A percentile compares a stretch with the other conserved stretches of the same genome.
phyloP scores from a whole-genome alignment of 1,140 invertebrate species.

The Drosophila pallidifrons region DNA sequence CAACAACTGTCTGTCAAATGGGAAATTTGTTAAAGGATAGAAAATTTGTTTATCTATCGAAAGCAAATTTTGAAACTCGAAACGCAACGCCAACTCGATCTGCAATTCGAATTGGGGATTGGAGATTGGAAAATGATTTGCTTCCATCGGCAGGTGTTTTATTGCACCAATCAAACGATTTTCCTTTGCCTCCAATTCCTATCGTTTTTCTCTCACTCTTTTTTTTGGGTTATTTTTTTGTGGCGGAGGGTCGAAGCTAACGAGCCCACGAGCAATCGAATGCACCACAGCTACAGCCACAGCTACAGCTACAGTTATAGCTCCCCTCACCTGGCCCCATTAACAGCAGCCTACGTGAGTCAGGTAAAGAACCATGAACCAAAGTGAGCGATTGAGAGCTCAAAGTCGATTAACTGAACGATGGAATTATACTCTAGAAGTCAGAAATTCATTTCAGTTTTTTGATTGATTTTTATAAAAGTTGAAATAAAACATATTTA shows the following conservation, averaged over 20 bases:
- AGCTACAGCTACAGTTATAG: background rate
- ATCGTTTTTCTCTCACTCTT: background rate
- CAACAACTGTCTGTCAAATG: conserved; percentile 27
- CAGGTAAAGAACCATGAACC: conserved; percentile 24
- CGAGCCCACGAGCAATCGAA: conserved; percentile 9
- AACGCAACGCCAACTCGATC: conserved; percentile 13
- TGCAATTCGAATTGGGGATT: background rate
- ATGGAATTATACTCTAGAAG: conserved; percentile 3
- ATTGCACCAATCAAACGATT: conserved; percentile 24
- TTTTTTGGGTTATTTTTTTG: background rate
- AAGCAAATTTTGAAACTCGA: conserved; percentile 28
- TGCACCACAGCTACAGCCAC: background rate
- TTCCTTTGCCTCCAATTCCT: conserved; percentile 7
- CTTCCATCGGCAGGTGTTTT: conserved; percentile 26
- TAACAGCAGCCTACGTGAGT: conserved; percentile 31
- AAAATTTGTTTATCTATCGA: conserved; percentile 7
- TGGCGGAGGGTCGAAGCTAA: background rate
- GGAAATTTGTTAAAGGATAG: conserved; percentile 19
- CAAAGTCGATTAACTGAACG: background rate
- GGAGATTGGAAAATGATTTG: background rate
- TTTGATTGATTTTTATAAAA: too few species aligned
- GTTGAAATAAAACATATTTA: too few species aligned
- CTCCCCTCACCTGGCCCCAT: conserved; percentile 1
- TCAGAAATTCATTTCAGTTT: too few species aligned
- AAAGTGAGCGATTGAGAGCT: conserved; percentile 1